Evolutionary conservation across 2,888 invertebrate species (phyloP), one percentile per base, ranked within the genome.

Genomic region (Drosophila leonis): DNA sequence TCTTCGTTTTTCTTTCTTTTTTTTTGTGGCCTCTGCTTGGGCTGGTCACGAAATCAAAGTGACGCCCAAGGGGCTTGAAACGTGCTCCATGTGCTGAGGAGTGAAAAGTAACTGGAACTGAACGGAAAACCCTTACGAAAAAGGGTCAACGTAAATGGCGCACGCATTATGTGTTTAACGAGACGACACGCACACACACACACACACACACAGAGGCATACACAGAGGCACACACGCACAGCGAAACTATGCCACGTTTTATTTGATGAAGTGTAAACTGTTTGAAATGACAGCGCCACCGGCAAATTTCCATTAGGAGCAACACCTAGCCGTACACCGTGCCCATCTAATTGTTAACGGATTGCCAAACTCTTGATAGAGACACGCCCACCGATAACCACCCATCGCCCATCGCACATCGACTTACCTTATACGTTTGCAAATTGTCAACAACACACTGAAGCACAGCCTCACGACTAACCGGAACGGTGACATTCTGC

Each of bases 361-460:
- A 51, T 68, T 54, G 72, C n/a, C 33, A 44, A 61, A 71, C 62
- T 62, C n/a, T n/a, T n/a, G n/a, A 71, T 41, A 9, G 37, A n/a
- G 29, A 18, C n/a, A 37, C 51, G 48, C 35, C 64, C 33, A 56
- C 13, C 48, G 42, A 9, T 4, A 15, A 20, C 13, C 13, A 15
- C 48, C 44, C 29, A 20, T 0, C 31, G 29, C 13, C 15, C 29
- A 20, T 0, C 31, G 29, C 13, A 10, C 41, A 18, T 4, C 42
- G 33, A 48, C 83, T 93, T 93, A 96, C 96, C 94, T 96, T 96
- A 83, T 95, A 96, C 2, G 95, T 94, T 84, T 95, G 95, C 79
- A 96, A 93, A 91, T 95, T 95, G 88, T 96, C 95, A 31, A 96
- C 96, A 56, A 94, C 94, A 87, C 96, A 96, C 41, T 95, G 95